Evolutionary conservation across 1,140 invertebrate genomes (phyloP), one percentile per base, ranked within the genome.

Genomic region (Zaprionus camerounensis): DNA sequence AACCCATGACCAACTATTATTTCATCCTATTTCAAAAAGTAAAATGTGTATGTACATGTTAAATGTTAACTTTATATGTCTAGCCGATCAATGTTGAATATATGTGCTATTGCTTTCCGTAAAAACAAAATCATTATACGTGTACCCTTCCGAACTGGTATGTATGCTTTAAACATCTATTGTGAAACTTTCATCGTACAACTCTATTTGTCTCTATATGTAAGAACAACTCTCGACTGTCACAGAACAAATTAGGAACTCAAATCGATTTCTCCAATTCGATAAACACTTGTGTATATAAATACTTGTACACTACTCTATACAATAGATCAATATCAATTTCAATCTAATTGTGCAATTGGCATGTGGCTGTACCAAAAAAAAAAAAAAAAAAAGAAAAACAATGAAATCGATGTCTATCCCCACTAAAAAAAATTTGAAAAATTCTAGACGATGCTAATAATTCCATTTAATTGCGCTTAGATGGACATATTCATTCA

Each of bases 401-500:
- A 38, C 55, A 68, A 68, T 7, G 3, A 70, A 51, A 75, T 87
- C 75, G 76, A 71, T 84, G 82, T 84, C 71, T 71, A 62, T 57
- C 51, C 67, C 65, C 41, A 20, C 26, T 38, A 24, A 2, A 38
- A 15, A 44, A 58, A 41, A 44, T 36, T 5, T 17, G 22, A 68
- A 66, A 53, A 6, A 28, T 22, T 49, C 44, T 11, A 28, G 1
- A 2, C 1, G 7, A 44, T 58, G 9, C 5, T 53, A 58, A 66
- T 63, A 22, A 34, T 46, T 12, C 20, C 3, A 36, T 24, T 59
- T 55, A 41, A 31, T 46, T 34, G 12, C 5, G 38, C 26, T 66
- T 93, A 97, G 96, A 97, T 94, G 96, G 96, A 1, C 96, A 96
- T 80, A 94, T 97, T 67, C 96, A 97, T 86, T 95, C 96, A 0